These are phyloP conservation scores for Amphilophus citrinellus DNA, from an alignment of 2,113 vertebrate genomes.

Conservation along the genomic window DNA sequence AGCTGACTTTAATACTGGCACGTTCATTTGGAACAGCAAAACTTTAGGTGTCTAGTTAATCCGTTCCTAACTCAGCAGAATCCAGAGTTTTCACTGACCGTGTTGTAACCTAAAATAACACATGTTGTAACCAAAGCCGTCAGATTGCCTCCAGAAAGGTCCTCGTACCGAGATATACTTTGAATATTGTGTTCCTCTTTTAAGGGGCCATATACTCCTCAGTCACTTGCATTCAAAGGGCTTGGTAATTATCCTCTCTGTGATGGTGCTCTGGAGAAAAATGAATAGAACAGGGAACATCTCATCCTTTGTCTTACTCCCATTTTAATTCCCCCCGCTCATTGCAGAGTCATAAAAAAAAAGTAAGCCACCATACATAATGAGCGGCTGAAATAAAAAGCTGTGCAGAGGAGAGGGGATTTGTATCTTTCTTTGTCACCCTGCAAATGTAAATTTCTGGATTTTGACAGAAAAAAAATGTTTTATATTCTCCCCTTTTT, in stretches of 20 bases:
- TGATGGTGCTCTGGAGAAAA: constrained; percentile 50
- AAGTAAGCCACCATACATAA: constrained; percentile 33
- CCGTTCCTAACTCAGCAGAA: not conserved
- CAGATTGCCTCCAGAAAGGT: constrained; percentile 17
- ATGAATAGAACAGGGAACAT: constrained; percentile 59
- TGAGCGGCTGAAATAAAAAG: constrained; percentile 56
- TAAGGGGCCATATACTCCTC: constrained; percentile 11
- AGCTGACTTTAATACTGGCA: not conserved
- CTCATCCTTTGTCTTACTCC: constrained; percentile 56
- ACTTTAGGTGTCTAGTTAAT: not conserved
- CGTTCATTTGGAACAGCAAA: not conserved
- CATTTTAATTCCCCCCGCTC: constrained; percentile 51
- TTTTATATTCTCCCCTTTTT: constrained; percentile 1
- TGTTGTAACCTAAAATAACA: not conserved
- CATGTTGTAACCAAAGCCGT: not conserved
- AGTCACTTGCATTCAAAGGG: constrained; percentile 51
- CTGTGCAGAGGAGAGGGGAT: constrained; percentile 32
- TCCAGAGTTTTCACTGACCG: no score
- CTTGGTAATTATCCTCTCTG: constrained; percentile 63
- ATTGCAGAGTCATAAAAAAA: constrained; percentile 44
- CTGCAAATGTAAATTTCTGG: constrained; percentile 45
- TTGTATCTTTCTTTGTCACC: constrained; percentile 43
- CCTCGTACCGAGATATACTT: constrained; percentile 10
- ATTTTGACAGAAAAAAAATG: constrained; percentile 28
- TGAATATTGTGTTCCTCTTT: constrained; percentile 19